Percentiles rank a stretch among this genome's conserved stretches.
Evolutionary conservation across 2,888 invertebrate genomes (phyloP).

Genomic region (Clusia tigrina): DNA sequence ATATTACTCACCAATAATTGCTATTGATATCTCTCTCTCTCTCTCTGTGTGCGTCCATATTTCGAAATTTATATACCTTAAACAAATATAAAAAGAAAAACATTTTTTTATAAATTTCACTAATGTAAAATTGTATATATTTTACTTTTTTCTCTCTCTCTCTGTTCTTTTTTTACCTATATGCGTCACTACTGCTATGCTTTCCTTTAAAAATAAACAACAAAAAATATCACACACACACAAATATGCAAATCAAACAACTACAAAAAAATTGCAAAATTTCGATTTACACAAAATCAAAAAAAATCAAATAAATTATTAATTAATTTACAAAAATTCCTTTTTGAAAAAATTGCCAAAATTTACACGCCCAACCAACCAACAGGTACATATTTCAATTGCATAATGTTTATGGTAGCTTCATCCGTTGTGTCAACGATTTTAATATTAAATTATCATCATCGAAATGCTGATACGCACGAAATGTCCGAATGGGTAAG

Average conservation of each 20-base stretch:
- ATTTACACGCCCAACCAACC: constrained; percentile 63
- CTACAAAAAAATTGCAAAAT: background rate
- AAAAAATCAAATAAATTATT: constrained; percentile 16
- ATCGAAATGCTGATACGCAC: constrained; percentile 95
- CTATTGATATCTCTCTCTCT: too few relatives aligned
- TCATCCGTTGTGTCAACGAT: constrained; percentile 98
- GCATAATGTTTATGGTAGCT: constrained; percentile 99
- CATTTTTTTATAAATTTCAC: constrained; percentile 8
- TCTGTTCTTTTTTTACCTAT: constrained; percentile 4
- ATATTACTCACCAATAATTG: too few relatives aligned
- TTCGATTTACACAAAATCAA: background rate
- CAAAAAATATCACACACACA: constrained; percentile 21
- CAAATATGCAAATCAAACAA: constrained; percentile 10
- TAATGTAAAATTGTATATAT: constrained; percentile 8
- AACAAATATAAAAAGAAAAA: background rate
- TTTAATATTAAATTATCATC: constrained; percentile 97
- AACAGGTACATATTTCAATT: constrained; percentile 95
- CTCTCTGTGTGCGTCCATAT: background rate
- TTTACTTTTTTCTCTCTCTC: constrained; percentile 1
- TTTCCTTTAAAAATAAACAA: constrained; percentile 14
- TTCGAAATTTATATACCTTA: background rate
- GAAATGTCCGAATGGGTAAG: constrained; percentile 97
- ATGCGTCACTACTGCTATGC: constrained; percentile 3
- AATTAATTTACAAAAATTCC: constrained; percentile 33
- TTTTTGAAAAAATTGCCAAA: constrained; percentile 39